These are phyloP conservation scores for Drosophila dives DNA, from an alignment of 2,888 invertebrate species.

Conservation along the genomic window DNA sequence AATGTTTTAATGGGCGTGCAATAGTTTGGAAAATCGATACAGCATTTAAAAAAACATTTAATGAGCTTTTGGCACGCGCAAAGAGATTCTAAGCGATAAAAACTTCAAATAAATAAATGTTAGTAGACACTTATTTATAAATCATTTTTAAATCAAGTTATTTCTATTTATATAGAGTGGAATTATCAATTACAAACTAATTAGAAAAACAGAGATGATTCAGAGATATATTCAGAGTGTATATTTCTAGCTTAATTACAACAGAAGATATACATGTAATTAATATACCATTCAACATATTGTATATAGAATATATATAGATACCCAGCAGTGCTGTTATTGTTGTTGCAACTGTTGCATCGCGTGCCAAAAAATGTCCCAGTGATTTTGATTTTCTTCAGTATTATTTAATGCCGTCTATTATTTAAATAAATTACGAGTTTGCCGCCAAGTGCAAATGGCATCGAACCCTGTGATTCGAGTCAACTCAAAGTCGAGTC, in stretches of 20 bases:
- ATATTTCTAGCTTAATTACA: background rate
- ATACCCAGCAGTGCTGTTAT: background rate
- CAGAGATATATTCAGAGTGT: background rate
- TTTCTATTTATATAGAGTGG: background rate
- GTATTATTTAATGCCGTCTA: slow-evolving; percentile 2
- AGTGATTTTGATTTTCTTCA: slow-evolving; percentile 1
- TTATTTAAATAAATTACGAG: slow-evolving; percentile 40
- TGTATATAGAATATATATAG: background rate
- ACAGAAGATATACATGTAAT: background rate
- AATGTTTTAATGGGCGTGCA: slow-evolving; percentile 49
- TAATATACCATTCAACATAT: background rate
- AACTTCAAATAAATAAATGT: background rate
- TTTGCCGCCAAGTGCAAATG: slow-evolving; percentile 45
- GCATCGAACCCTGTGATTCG: slow-evolving; percentile 37
- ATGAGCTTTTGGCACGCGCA: slow-evolving; percentile 62
- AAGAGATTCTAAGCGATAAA: background rate
- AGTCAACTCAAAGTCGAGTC: slow-evolving; percentile 12
- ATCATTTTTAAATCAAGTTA: background rate
- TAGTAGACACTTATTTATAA: background rate
- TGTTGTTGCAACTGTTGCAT: slow-evolving; percentile 25
- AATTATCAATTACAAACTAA: background rate
- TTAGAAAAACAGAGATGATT: background rate
- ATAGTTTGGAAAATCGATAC: slow-evolving; percentile 69
- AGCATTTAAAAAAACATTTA: slow-evolving; percentile 55
- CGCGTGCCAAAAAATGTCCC: slow-evolving; percentile 42